Evolutionary conservation across 92 coral and sea anemone genomes (phyloP), one percentile per base, ranked within the genome.

Genomic region (Siderastrea radians): DNA sequence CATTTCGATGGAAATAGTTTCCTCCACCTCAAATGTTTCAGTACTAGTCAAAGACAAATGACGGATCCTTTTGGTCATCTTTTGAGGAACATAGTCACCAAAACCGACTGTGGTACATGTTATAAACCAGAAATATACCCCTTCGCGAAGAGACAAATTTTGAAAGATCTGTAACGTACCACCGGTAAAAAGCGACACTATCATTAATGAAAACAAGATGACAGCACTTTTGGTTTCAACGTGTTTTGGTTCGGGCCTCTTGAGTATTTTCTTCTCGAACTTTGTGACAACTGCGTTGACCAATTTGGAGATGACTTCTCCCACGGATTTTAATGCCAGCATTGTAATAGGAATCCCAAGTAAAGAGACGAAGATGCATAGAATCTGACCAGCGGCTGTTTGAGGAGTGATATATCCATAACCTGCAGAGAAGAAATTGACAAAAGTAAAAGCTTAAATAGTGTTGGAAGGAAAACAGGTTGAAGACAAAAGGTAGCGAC

Each of bases 391-490:
- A 14, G 70, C 38, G 43, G 92, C 61, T 54, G 92, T 88, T 54
- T 52, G 80, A 69, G 92, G 92, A 54, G 92, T 88, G 54, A 78
- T 71, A 26, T 63, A 63, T 11, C 92, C 92, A 48, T 82, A 88
- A 0, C 92, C 92, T 88, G 47, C 14, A 87, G 49, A 26, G 38
- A 26, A 26, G 38, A 26, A 26, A 26, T 26, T 0, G 38, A 26
- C 38, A 26, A 0, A 26, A 26, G 38, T 26, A 26, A 26, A 26
- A 26, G 38, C 38, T 26, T 26, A 26, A 26, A 26, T 26, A 26
- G 38, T 26, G 38, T 26, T 26, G 38, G 38, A 26, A 26, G 38
- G 38, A 26, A 26, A 26, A 26, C 38, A 0, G 38, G 38, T 26
- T 26, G 38, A 26, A 26, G 38, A 26, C 38, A 26, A 26, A 26